Evolutionary conservation across 2,797 vertebrate species (phyloP), one percentile per base, ranked within the genome.

Genomic region (Paramormyrops hopkinsi): DNA sequence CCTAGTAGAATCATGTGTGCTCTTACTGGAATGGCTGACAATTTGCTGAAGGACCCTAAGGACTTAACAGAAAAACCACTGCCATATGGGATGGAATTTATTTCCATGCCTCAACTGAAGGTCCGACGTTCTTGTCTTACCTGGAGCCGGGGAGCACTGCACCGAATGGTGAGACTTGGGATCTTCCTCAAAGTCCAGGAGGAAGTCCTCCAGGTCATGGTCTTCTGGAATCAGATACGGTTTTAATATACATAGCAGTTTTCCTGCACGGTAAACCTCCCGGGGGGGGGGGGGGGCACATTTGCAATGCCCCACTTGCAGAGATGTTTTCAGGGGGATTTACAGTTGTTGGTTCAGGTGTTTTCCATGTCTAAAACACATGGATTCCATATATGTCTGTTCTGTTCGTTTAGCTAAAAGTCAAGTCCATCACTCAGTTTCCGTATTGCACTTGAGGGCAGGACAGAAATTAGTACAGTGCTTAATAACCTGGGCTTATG

Each of bases 131-230:
- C 88, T 90, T 89, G 89, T 90, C 92, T 92, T 93, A 99, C 98
- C 98, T 96, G 98, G 97, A 59, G 96, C 93, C 8, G 98, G 98
- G 87, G 96, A 97, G 88, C 98, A 99, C 25, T 97, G 97, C 5
- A 97, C 96, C 0, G 96, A 95, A 89, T 96, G 97, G 91, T 96
- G 95, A 88, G 94, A 93, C 94, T 97, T 97, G 76, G 96, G 92
- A 92, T 98, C 97, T 90, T 98, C 97, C 92, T 98, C 96, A 91
- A 97, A 96, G 90, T 99, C 97, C 89, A 97, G 91, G 50, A 98
- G 95, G 88, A 98, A 96, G 79, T 98, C 97, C 41, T 98, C 97
- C 92, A 97, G 96, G 89, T 97, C 97, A 91, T 95, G 96, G 86
- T 98, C 97, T 90, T 95, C 97, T 98, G 91, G 73, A 69, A 85